Evolutionary conservation across 1,140 invertebrate species (phyloP), one percentile per base, ranked within the genome.

Genomic region (Drosophila varians): DNA sequence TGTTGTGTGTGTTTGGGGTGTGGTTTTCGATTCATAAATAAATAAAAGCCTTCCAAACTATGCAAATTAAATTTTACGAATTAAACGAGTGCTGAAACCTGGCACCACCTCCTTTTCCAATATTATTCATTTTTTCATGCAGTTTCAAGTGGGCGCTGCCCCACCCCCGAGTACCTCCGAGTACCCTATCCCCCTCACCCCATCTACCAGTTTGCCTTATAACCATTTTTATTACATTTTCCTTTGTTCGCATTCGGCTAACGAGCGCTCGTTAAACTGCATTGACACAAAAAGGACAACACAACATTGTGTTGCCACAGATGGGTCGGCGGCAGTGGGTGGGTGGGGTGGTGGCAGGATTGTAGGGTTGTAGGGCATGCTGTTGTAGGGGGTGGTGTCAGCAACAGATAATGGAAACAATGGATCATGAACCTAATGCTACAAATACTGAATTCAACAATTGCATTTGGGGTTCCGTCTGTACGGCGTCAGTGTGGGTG

Each of bases 241-340:
- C 75, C 56, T 83, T 84, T 70, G 66, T 79, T 79, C 48, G 52
- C 46, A 47, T 62, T 40, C 60, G 58, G 64, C 71, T 86, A 84
- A 84, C 80, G 80, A 86, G 80, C 80, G 80, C 80, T 84, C 80
- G 80, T 84, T 86, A 84, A 84, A 84, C 82, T 77, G 79, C 77
- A 80, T 83, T 80, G 78, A 82, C 77, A 80, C 78, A 80, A 77
- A 83, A 78, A 84, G 75, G 64, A 75, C 77, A 79, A 79, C 76
- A 79, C 77, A 79, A 84, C 73, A 76, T 73, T 86, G 76, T 72
- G 60, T 43, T 65, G 45, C 48, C 45, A 48, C 12, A 11, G 19
- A 9, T 21, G 25, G 36, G n/a, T n/a, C n/a, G 36, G 36, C 26
- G 54, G 28, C 28, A 31, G 1, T 21, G 43, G 38, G 46, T 52